Percentiles rank a stretch among this genome's conserved stretches.
Evolutionary conservation across 2,113 vertebrate genomes (phyloP).

Genomic region (Sapajus apella): DNA sequence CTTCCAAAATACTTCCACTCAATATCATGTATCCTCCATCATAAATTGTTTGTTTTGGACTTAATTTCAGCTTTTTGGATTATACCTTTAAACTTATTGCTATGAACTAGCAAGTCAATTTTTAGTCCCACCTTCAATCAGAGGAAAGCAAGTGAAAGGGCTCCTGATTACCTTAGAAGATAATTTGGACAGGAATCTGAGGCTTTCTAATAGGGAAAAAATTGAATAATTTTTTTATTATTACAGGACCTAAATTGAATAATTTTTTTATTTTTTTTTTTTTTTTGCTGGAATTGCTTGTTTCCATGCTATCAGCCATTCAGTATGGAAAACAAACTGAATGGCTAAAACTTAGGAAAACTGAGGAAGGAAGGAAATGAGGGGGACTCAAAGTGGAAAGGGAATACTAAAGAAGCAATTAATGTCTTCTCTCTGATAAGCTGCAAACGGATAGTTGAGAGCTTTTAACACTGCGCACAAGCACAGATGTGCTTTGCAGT

Average conservation of each 20-base stretch:
- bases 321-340: not conserved
- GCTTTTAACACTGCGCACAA: not conserved
- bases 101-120: not conserved
- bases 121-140: constrained; percentile 15
- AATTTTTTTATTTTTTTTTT: not conserved
- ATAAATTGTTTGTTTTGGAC: constrained; percentile 17
- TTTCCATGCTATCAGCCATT: not conserved
- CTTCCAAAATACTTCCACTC: constrained; percentile 8
- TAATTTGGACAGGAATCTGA: not conserved
- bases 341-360: constrained; percentile 41
- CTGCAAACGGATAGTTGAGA: not conserved
- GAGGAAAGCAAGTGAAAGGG: not conserved
- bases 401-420: constrained; percentile 25
- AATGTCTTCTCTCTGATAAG: constrained; percentile 12
- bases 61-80: not conserved
- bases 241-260: not conserved
- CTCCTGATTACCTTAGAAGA: not conserved
- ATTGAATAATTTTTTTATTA: not conserved
- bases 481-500: not conserved
- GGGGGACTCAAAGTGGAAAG: not conserved
- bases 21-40: not conserved
- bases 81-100: not conserved
- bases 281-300: not conserved
- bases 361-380: constrained; percentile 18
- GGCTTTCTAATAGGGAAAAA: not conserved